phyloP scores from a whole-genome alignment of 2,888 invertebrate genomes.

The Gymnosoma rotundatum region DNA sequence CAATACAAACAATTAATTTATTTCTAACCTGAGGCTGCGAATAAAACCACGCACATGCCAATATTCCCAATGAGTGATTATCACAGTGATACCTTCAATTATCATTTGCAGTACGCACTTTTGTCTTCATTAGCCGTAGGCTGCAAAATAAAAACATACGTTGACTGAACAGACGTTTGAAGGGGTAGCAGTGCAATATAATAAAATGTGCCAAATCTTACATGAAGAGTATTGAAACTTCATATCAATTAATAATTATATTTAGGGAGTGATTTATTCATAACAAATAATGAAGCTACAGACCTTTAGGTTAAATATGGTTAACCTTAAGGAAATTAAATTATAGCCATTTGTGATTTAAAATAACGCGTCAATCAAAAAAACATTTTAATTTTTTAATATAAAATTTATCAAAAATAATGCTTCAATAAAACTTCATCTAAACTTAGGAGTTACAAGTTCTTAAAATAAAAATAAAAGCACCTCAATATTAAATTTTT shows the following conservation, averaged over 20 bases:
- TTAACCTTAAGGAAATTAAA: background rate
- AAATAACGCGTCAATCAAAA: too few relatives aligned
- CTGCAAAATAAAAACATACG: background rate
- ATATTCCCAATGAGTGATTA: slow-evolving; percentile 58
- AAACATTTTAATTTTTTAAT: too few relatives aligned
- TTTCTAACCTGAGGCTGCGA: slow-evolving; percentile 51
- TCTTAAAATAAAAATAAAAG: too few relatives aligned
- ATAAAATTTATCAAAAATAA: too few relatives aligned
- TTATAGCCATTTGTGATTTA: too few relatives aligned
- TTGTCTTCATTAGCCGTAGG: slow-evolving; percentile 10
- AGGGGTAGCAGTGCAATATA: slow-evolving; percentile 6
- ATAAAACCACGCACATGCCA: slow-evolving; percentile 61
- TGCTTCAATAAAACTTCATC: too few relatives aligned
- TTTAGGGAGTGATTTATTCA: slow-evolving; percentile 4
- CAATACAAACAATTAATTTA: slow-evolving; percentile 63
- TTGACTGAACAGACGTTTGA: background rate
- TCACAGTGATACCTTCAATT: slow-evolving; percentile 25
- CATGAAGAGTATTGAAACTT: background rate
- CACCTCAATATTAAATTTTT: too few relatives aligned
- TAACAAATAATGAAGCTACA: background rate
- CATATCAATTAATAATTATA: background rate
- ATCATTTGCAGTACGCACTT: slow-evolving; percentile 23
- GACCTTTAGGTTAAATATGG: background rate
- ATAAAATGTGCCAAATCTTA: slow-evolving; percentile 4
- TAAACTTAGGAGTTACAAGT: too few relatives aligned